phyloP scores from a whole-genome alignment of 1,140 invertebrate genomes.

The Colletes latitarsis region DNA sequence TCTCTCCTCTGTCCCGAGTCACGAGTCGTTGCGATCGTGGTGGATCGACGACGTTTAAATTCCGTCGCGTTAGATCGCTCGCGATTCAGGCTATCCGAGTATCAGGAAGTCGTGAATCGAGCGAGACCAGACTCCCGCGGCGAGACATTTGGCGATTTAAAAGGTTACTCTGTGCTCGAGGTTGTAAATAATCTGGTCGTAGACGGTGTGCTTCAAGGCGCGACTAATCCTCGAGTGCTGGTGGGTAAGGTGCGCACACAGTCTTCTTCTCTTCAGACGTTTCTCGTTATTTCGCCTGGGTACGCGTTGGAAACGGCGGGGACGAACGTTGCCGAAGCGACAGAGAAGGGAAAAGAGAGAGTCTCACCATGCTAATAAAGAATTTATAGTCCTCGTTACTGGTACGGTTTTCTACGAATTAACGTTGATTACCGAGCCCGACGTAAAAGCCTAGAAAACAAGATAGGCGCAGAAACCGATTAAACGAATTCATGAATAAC shows the following conservation, averaged over 20 bases:
- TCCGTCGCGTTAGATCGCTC: conserved; percentile 36
- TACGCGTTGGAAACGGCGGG: no score
- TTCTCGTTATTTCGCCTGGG: conserved; percentile 34
- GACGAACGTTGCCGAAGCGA: background rate
- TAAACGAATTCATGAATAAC: conserved; percentile 81
- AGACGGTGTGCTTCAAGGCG: background rate
- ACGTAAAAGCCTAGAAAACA: conserved; percentile 76
- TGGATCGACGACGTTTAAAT: conserved; percentile 28
- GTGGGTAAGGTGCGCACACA: conserved; percentile 30
- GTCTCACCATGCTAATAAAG: conserved; percentile 76
- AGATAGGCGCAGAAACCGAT: conserved; percentile 78
- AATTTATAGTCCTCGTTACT: conserved; percentile 80
- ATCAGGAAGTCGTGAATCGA: conserved; percentile 40
- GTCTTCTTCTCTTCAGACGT: conserved; percentile 11
- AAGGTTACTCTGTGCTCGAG: conserved; percentile 57
- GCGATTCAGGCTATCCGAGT: conserved; percentile 1
- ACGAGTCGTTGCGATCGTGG: conserved; percentile 5
- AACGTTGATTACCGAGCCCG: conserved; percentile 75
- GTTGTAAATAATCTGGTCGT: conserved; percentile 24
- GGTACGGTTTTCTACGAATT: conserved; percentile 79
- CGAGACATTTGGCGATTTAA: conserved; percentile 68
- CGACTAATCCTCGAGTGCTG: conserved; percentile 54
- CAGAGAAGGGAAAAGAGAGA: conserved; percentile 34
- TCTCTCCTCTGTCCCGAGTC: conserved; percentile 10
- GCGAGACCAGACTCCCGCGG: conserved; percentile 42